phyloP scores from a whole-genome alignment of 2,797 vertebrate species.

The Brachymystax lenok region DNA sequence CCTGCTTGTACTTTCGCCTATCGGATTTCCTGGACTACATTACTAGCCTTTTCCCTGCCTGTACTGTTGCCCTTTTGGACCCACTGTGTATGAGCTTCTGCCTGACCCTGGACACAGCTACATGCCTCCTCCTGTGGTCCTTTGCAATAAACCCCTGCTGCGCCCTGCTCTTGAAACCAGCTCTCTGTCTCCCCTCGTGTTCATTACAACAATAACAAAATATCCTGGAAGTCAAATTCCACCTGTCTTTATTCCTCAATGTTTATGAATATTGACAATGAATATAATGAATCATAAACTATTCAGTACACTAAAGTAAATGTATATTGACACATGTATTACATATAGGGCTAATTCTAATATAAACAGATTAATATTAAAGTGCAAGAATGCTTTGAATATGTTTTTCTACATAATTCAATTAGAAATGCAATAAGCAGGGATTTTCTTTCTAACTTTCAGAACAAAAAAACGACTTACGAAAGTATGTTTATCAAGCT shows the following conservation, averaged over 20 bases:
- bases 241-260: background rate
- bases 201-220: background rate
- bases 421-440: background rate
- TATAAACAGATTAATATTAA: background rate
- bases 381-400: background rate
- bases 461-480: background rate
- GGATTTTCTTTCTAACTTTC: background rate
- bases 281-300: background rate
- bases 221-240: background rate
- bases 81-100: too few relatives aligned
- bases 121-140: too few relatives aligned
- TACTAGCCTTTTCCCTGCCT: too few relatives aligned
- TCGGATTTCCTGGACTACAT: too few relatives aligned
- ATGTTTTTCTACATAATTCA: background rate
- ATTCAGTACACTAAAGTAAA: background rate
- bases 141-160: too few relatives aligned
- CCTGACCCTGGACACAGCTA: too few relatives aligned
- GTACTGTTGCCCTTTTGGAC: too few relatives aligned
- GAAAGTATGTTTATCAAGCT: background rate
- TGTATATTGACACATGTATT: background rate
- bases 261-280: background rate
- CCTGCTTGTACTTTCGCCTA: too few relatives aligned
- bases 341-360: background rate
- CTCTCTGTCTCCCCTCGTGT: too few relatives aligned
- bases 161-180: too few relatives aligned